Evolutionary conservation across 2,888 invertebrate genomes (phyloP), one percentile per base, ranked within the genome.

Genomic region (Polyommatus iphigenia): DNA sequence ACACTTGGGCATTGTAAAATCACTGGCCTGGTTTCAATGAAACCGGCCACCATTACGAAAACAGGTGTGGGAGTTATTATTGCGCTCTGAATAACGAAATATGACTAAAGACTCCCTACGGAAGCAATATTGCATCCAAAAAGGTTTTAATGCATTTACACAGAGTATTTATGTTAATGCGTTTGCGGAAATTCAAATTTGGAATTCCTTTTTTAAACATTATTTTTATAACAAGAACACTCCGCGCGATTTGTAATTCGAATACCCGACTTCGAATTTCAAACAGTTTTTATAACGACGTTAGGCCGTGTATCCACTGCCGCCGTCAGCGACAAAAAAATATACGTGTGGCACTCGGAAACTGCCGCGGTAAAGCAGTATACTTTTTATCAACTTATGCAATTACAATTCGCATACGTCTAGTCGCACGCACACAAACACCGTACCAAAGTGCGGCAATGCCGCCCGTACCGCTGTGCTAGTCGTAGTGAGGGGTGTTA

Each of bases 201-300:
- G 71, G 78, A 81, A 81, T 81, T 81, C 79, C 80, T 77, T 81
- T 79, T 79, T 75, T 79, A 79, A 79, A 81, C 80, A 79, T 80
- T 81, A 82, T 82, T 81, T 81, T 80, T 80, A 79, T 79, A 81
- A 80, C 80, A 80, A 82, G 80, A 81, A 81, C 81, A 80, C 80
- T 81, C 80, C 76, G 57, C 77, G 77, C 75, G 80, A 82, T 82
- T 83, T 82, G 82, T 81, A 80, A 82, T 82, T 82, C 82, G 80
- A 80, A 82, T 82, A 79, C 79, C 79, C 72, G 79, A 59, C 76
- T 77, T 82, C 80, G 81, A 81, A 81, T 81, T 81, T 81, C 81
- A 80, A 81, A 81, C 80, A 80, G 79, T 80, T 82, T 81, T 82
- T 80, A 77, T 79, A 78, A 73, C 72, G 78, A 46, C 73, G 75